Base-by-base conservation (phyloP, 92 coral and sea anemone genomes). In the Paramuricea clavata region DNA sequence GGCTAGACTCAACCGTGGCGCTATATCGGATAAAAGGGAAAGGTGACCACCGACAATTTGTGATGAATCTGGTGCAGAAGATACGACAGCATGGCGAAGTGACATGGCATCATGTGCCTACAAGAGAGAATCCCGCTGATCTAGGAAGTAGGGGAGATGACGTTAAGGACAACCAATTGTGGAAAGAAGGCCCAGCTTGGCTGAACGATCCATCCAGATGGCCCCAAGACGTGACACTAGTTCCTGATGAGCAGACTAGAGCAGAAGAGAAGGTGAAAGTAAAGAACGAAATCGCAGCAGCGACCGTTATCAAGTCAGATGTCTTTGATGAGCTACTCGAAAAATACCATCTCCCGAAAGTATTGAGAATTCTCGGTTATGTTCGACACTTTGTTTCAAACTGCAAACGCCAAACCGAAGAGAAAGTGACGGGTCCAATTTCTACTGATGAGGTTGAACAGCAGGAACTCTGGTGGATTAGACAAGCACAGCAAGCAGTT, bases 121-220 rank as follows among this genome's bases (percentile, higher is more conserved):
- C 94, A 1, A 26, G 47, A 30, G 79, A 84, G 5, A 85, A 91
- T 71, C 92, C 94, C 0, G 94, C 92, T 21, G 94, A 91, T 65
- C 91, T 91, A 62, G 79, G n/a, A n/a, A n/a, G n/a, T n/a, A n/a
- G n/a, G n/a, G n/a, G n/a, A n/a, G n/a, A n/a, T n/a, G n/a, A n/a
- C 74, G 94, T 91, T 27, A 59, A 49, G 61, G 83, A 61, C 25
- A 72, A 76, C 0, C 81, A 81, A 7, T 34, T 89, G 26, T 92
- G 94, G 92, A 88, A 90, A 90, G 35, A 78, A 8, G 92, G 92
- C 27, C 92, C 92, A 42, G 31, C 85, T 5, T 92, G 94, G 76
- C 35, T 69, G 35, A 31, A 33, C 2, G 11, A 19, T 69, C 76
- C 76, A 69, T 69, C 76, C 35, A 42, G 31, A 42, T 75, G 88